Percentiles rank a stretch among this genome's conserved stretches.
These are phyloP conservation scores for Epinephelus lanceolatus DNA, from an alignment of 2,113 vertebrate genomes.

Conservation along the genomic window DNA sequence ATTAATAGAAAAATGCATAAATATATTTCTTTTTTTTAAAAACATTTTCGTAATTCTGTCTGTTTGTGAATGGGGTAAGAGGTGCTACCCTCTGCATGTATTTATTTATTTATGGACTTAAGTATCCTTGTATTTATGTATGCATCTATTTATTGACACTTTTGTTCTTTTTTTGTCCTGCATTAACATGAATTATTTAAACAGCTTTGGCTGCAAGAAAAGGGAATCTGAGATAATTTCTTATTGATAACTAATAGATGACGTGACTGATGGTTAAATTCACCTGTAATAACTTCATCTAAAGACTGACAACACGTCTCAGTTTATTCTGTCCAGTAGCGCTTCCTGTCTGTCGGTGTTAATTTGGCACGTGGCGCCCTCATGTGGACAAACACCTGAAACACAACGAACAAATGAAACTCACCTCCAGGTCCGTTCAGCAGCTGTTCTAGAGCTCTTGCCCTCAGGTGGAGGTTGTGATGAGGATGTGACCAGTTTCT, in stretches of 20 bases:
- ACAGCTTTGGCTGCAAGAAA: not conserved
- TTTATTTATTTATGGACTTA: too few species aligned
- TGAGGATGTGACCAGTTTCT: not conserved
- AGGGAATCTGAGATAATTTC: not conserved
- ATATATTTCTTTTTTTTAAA: too few species aligned
- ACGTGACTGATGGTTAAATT: not conserved
- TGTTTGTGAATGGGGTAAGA: too few species aligned
- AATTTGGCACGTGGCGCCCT: conserved; percentile 1
- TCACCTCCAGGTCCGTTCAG: too few species aligned
- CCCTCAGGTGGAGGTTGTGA: not conserved
- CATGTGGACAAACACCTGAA: conserved; percentile 29
- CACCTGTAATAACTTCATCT: not conserved
- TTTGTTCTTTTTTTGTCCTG: too few species aligned
- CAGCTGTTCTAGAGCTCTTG: too few species aligned
- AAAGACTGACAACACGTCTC: not conserved
- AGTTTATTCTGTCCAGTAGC: not conserved
- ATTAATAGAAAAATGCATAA: too few species aligned
- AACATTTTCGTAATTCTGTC: too few species aligned
- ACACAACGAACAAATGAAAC: not conserved
- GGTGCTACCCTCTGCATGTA: too few species aligned
- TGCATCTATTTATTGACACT: too few species aligned
- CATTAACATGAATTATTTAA: not conserved
- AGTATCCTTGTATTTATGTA: too few species aligned
- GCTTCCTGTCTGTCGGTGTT: not conserved
- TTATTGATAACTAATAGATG: not conserved